These are phyloP conservation scores for Nephila pilipes DNA, from an alignment of 1,140 invertebrate genomes.

Conservation along the genomic window DNA sequence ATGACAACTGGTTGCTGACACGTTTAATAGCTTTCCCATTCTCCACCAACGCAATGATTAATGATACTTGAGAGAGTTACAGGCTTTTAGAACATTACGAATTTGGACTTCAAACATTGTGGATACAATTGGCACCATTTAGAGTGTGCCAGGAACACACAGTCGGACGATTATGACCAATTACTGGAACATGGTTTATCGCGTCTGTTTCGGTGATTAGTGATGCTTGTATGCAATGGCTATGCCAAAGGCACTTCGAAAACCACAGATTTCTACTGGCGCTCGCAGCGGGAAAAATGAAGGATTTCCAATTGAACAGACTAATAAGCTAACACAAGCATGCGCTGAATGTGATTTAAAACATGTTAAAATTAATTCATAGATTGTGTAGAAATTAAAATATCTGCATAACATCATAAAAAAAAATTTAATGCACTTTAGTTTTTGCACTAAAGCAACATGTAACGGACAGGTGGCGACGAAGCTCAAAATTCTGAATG, in stretches of 20 bases:
- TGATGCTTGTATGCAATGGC: not conserved
- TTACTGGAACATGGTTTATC: slow-evolving; percentile 1
- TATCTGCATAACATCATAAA: too few relatives aligned
- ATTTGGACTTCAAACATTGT: not conserved
- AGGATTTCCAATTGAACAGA: too few relatives aligned
- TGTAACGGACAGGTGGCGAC: too few relatives aligned
- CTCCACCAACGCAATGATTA: not conserved
- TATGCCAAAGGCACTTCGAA: not conserved
- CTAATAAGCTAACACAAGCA: too few relatives aligned
- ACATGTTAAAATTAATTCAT: too few relatives aligned
- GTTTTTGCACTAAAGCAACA: too few relatives aligned
- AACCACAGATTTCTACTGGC: not conserved
- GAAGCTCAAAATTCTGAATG: too few relatives aligned
- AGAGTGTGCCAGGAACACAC: slow-evolving; percentile 6
- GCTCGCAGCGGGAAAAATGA: too few relatives aligned
- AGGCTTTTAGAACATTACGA: not conserved
- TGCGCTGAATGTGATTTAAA: too few relatives aligned
- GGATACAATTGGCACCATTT: slow-evolving; percentile 11
- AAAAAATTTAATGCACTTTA: too few relatives aligned
- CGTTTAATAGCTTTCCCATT: not conserved
- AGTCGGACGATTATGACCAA: slow-evolving; percentile 5
- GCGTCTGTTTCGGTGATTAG: not conserved
- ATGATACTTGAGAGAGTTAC: not conserved
- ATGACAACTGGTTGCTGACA: not conserved
- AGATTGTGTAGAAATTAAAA: too few relatives aligned